Evolutionary conservation across 2,888 invertebrate genomes (phyloP), one percentile per base, ranked within the genome.

Genomic region (Spodoptera picta): DNA sequence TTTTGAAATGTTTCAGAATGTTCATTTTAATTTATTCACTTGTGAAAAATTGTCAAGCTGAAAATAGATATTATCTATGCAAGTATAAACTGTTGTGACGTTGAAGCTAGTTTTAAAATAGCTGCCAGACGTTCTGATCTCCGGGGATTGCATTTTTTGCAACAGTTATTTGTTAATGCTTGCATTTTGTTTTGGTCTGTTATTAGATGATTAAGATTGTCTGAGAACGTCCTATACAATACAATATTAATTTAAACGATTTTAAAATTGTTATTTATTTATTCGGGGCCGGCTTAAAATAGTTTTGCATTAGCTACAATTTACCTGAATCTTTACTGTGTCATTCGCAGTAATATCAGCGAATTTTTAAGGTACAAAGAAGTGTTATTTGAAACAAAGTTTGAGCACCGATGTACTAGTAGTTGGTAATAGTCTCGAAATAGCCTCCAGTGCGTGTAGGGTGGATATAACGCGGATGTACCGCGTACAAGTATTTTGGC

Each of bases 371-470:
- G 12, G 11, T 24, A 12, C 12, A 12, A 2, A 11, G 19, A 24
- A 14, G 14, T 14, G 19, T 4, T 19, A 19, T 46, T 19, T 2
- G 23, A 4, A 48, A 19, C 58, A 70, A 79, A 85, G 78, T 83
- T 89, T 88, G 84, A 77, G 67, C 59, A 65, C 19, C 83, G n/a
- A 61, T 79, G 82, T 19, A 65, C 48, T 73, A 73, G 72, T 76
- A 61, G 73, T 82, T 86, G 84, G 84, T 81, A 82, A 79, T 81
- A 76, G 68, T 80, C 77, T 81, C 72, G 57, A 88, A 90, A 87
- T 89, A 90, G 79, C 76, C 72, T 72, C 69, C 76, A 79, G 75
- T 80, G 80, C 81, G 84, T 83, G 82, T 75, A 74, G 77, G 75
- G 76, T 79, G 67, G 53, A 61, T 73, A 75, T 69, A 66, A 43